Base-by-base conservation (phyloP, 64 coral and sea anemone species). In the Pachyseris speciosa region DNA sequence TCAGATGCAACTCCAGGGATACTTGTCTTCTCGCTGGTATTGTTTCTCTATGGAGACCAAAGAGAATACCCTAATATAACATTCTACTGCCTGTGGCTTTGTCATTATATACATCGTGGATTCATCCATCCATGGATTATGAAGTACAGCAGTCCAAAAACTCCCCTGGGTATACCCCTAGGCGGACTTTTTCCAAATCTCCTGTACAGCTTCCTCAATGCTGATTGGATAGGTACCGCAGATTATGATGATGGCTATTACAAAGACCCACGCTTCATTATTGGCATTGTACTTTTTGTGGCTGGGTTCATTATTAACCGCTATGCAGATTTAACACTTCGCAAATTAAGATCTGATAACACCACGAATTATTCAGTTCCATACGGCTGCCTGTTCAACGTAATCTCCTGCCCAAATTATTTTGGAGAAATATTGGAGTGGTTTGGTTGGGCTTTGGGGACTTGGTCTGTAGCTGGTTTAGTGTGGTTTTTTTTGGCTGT, bases 81-180 rank as follows among this genome's bases (percentile, higher is more conserved):
- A 69, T 89, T 89, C 44, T 89, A 34, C 27, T 42, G 51, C 24
- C 13, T 89, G 2, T 89, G 87, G 87, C 66, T 78, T 57, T 89
- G 87, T 68, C 87, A 89, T 80, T 89, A 80, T 36, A 22, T 89
- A 25, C 87, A 89, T 69, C 87, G 87, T 34, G 87, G 87, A 22
- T 12, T 89, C 31, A 80, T 89, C 17, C 87, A 89, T 26, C 87
- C 87, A 3, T 89, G 87, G 87, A 51, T 89, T 29, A 89, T 89
- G 87, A 89, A 79, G 28, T 89, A 89, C 37, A 89, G 87, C 61
- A 78, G 38, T 67, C 72, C 87, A 19, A 89, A 44, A 41, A 89
- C 87, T 19, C 87, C 87, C 0, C 22, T 89, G 31, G 87, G 87
- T 57, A 89, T 89, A 30, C 61, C 73, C 3, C 22, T 89, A 11